Conservation (phyloP, 2,888 invertebrate genomes). For the Volucella inanis region DNA sequence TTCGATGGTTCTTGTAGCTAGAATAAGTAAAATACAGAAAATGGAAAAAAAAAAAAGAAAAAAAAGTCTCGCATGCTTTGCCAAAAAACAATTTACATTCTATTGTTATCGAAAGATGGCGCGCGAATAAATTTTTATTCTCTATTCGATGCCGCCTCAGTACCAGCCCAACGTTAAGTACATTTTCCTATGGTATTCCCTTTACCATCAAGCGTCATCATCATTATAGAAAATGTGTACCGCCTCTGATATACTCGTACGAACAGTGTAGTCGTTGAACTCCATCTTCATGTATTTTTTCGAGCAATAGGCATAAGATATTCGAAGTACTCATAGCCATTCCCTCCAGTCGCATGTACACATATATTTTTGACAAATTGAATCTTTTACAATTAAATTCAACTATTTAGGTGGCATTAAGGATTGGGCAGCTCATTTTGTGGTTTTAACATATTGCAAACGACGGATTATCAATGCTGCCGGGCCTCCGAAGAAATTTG, state of each 20-base stretch:
- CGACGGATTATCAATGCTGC: background rate
- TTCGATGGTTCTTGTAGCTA: constrained; percentile 27
- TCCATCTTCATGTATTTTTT: too few relatives aligned
- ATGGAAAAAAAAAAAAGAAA: too few relatives aligned
- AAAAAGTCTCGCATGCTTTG: constrained; percentile 24
- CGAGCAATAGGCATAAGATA: too few relatives aligned
- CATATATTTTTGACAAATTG: constrained; percentile 62
- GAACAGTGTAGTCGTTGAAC: constrained; percentile 48
- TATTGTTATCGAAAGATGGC: constrained; percentile 65
- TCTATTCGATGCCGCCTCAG: background rate
- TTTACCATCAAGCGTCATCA: constrained; percentile 11
- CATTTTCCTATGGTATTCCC: constrained; percentile 16
- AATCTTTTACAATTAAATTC: constrained; percentile 70
- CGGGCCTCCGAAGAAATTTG: too few relatives aligned
- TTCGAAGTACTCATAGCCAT: too few relatives aligned
- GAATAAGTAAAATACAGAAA: constrained; percentile 8
- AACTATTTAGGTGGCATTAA: constrained; percentile 37
- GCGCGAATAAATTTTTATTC: constrained; percentile 38
- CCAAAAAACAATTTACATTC: constrained; percentile 73
- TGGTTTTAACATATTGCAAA: constrained; percentile 42
- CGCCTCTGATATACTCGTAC: background rate
- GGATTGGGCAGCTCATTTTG: constrained; percentile 41
- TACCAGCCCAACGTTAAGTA: background rate
- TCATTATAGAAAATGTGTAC: background rate
- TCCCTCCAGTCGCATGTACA: background rate